phyloP scores from a whole-genome alignment of 2,797 vertebrate genomes.

The Pipistrellus nathusii region DNA sequence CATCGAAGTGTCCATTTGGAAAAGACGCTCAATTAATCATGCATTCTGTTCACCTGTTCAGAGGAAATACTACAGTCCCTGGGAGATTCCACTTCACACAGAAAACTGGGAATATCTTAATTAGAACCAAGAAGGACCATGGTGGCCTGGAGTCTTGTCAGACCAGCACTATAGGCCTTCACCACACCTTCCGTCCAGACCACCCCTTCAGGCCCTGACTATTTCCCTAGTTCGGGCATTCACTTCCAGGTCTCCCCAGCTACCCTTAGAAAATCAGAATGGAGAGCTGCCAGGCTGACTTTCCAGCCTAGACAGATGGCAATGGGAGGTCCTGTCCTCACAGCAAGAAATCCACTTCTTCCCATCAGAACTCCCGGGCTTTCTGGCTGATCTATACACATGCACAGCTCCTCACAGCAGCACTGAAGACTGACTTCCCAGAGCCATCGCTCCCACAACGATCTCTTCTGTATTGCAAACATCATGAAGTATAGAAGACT shows the following conservation, averaged over 20 bases:
- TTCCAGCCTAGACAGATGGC: not conserved
- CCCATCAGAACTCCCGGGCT: not conserved
- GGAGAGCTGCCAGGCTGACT: not conserved
- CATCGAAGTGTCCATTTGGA: not conserved
- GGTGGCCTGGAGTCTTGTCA: not conserved
- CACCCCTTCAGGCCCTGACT: not conserved
- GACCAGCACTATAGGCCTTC: not conserved
- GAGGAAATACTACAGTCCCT: not conserved
- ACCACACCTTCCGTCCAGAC: not conserved
- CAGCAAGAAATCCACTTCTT: not conserved
- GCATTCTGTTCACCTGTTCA: not conserved
- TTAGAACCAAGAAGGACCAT: not conserved
- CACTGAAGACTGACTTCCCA: not conserved
- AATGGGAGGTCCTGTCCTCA: not conserved
- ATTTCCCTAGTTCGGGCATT: not conserved
- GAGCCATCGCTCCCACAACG: not conserved
- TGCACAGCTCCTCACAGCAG: not conserved
- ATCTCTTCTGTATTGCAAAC: not conserved
- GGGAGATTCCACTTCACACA: not conserved
- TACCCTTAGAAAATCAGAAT: not conserved
- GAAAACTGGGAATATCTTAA: slow-evolving; percentile 29
- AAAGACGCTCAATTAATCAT: slow-evolving; percentile 29
- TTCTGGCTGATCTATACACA: not conserved
- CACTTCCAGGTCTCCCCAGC: not conserved
- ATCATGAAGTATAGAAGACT: not conserved